A percentile compares a stretch with the other conserved stretches of the same genome.
Evolutionary conservation across 2,113 vertebrate species (phyloP).

Genomic region (Chionodraco myersi): DNA sequence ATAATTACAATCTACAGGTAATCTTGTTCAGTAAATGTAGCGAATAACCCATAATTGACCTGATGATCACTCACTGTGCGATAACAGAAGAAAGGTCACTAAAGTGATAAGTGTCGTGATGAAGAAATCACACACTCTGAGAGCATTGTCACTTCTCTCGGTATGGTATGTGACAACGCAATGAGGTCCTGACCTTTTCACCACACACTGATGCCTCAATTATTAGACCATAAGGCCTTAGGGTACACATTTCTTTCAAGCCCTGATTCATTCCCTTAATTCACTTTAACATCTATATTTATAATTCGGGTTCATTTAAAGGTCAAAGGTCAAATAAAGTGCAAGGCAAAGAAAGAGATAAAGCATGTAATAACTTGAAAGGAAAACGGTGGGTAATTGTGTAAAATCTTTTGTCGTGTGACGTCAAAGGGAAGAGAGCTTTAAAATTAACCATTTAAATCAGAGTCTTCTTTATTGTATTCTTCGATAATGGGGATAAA

Average conservation of each 20-base stretch:
- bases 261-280: constrained; percentile 29
- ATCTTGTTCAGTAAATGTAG: constrained; percentile 41
- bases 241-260: constrained; percentile 21
- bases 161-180: constrained; percentile 30
- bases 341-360: background rate
- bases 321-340: background rate
- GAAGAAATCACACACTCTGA: constrained; percentile 27
- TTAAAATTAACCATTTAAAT: background rate
- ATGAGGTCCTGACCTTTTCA: constrained; percentile 41
- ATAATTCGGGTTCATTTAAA: background rate
- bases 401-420: background rate
- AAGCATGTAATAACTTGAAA: background rate
- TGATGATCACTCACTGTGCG: constrained; percentile 42
- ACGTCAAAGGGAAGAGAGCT: background rate
- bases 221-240: constrained; percentile 27
- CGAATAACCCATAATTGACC: constrained; percentile 44
- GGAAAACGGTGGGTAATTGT: background rate
- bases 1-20: constrained; percentile 49
- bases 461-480: background rate
- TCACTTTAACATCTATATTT: constrained; percentile 1
- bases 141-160: constrained; percentile 27
- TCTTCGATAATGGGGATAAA: background rate
- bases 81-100: constrained; percentile 45
- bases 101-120: constrained; percentile 29
- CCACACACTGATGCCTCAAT: constrained; percentile 37